Evolutionary conservation across 92 coral and sea anemone species (phyloP).

Genomic region (Metridium senile): DNA sequence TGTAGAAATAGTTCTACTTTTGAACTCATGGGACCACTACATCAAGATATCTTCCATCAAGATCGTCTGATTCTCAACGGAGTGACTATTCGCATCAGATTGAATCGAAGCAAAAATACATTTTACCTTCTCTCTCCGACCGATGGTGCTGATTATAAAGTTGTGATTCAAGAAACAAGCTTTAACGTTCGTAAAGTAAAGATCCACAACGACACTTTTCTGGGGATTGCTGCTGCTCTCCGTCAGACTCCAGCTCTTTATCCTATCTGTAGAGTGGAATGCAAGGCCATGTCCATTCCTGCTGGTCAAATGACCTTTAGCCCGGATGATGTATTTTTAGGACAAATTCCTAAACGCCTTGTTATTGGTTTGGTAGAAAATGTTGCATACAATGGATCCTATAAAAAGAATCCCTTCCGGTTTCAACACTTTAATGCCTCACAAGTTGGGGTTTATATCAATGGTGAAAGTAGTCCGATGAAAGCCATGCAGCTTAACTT

Average conservation of each 20-base stretch:
- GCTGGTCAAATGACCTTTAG: slow-evolving; percentile 39
- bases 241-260: slow-evolving; percentile 45
- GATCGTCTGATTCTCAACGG: too few relatives aligned
- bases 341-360: too few relatives aligned
- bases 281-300: slow-evolving; percentile 41
- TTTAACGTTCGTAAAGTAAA: slow-evolving; percentile 48
- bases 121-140: too few relatives aligned
- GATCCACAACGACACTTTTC: slow-evolving; percentile 8
- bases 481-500: slow-evolving; percentile 16
- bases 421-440: slow-evolving; percentile 42
- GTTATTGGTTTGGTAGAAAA: slow-evolving; percentile 47
- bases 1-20: slow-evolving; percentile 50
- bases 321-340: slow-evolving; percentile 46
- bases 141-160: slow-evolving; percentile 40
- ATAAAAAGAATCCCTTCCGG: slow-evolving; percentile 43
- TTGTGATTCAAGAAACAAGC: too few relatives aligned
- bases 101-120: too few relatives aligned
- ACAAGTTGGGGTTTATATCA: too few relatives aligned
- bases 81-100: too few relatives aligned
- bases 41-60: too few relatives aligned
- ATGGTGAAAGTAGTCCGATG: background rate
- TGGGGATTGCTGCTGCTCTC: slow-evolving; percentile 26
- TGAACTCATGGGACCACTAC: slow-evolving; percentile 45
- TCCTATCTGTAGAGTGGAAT: slow-evolving; percentile 48
- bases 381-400: too few relatives aligned